Conservation (phyloP, 2,113 vertebrate genomes). For the Clarias gariepinus region DNA sequence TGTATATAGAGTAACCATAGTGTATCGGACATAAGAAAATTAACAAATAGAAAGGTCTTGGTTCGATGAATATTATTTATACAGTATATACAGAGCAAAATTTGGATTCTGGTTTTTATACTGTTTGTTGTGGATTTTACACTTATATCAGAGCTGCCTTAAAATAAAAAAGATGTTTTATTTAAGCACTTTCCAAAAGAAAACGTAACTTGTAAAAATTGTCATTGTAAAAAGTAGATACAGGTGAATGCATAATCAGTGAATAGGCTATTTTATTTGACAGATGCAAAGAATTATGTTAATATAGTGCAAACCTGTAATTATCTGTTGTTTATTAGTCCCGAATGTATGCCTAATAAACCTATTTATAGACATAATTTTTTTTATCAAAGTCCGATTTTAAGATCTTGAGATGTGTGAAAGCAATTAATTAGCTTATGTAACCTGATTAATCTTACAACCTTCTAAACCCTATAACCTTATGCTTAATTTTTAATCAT, state of each 20-base stretch:
- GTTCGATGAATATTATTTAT: constrained; percentile 32
- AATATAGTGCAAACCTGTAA: background rate
- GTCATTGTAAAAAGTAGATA: too few species aligned
- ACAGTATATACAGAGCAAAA: background rate
- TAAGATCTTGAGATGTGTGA: background rate
- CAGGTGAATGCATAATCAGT: too few species aligned
- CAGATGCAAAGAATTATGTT: background rate
- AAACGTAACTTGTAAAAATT: too few species aligned
- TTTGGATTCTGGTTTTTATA: background rate
- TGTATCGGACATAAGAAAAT: constrained; percentile 36
- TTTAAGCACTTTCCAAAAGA: background rate
- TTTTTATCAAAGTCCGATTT: background rate
- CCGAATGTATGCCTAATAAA: background rate
- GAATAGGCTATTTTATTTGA: too few species aligned
- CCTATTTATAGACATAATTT: background rate
- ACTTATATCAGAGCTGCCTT: constrained; percentile 21
- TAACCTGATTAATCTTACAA: background rate
- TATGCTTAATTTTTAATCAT: background rate
- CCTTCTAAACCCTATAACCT: background rate
- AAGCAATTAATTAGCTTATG: background rate
- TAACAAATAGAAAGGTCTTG: background rate
- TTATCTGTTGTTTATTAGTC: background rate
- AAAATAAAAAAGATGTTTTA: background rate
- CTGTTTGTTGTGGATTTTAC: constrained; percentile 12
- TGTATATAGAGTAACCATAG: constrained; percentile 39